Conservation (phyloP, 2,888 invertebrate species). For the Adela reaumurella region DNA sequence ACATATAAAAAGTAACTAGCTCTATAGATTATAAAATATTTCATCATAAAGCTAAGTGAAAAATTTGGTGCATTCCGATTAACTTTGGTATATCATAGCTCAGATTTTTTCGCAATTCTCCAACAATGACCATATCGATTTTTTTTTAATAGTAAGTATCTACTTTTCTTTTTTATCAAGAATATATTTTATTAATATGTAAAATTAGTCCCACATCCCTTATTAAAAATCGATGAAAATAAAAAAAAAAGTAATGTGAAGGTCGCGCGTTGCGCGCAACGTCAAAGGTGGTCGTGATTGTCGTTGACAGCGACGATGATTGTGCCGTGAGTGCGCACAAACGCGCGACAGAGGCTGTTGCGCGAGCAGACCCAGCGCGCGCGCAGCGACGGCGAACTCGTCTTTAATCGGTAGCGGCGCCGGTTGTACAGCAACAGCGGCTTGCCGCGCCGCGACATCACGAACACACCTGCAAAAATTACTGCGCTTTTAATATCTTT, state of each 20-base stretch:
- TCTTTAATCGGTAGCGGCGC: constrained; percentile 14
- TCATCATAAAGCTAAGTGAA: neutral
- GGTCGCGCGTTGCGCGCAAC: too few species aligned
- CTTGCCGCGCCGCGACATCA: constrained; percentile 15
- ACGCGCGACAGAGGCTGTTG: constrained; percentile 29
- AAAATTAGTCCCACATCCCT: too few species aligned
- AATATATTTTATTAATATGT: too few species aligned
- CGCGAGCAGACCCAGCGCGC: constrained; percentile 40
- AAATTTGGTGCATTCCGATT: neutral
- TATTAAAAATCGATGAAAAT: too few species aligned
- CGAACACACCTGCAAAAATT: constrained; percentile 5
- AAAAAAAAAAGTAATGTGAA: too few species aligned
- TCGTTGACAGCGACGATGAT: constrained; percentile 20
- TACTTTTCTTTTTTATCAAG: too few species aligned
- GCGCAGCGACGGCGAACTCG: neutral
- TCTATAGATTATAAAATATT: too few species aligned
- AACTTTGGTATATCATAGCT: neutral
- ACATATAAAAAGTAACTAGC: too few species aligned
- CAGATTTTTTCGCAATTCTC: too few species aligned
- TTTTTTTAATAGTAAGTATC: too few species aligned
- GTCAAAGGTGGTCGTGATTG: neutral
- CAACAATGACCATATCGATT: too few species aligned
- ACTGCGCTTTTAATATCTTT: too few species aligned
- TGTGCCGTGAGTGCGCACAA: constrained; percentile 40
- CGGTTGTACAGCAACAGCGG: constrained; percentile 16